phyloP scores from a whole-genome alignment of 2,113 vertebrate genomes.

The Ochotona princeps region DNA sequence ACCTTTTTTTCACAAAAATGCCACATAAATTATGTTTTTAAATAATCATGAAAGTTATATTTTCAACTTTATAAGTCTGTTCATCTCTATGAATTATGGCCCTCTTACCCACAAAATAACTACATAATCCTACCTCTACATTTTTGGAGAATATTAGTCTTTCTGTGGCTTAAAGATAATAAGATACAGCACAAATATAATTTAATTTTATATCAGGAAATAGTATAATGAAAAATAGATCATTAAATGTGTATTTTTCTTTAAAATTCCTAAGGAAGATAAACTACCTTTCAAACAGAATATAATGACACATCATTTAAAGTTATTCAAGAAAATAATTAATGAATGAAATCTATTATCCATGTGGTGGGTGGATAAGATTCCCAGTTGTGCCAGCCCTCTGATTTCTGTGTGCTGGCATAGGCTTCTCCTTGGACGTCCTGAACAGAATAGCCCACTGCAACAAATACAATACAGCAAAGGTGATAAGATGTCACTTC shows the following conservation, averaged over 20 bases:
- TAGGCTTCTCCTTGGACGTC: too few species aligned
- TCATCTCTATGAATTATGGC: neutral
- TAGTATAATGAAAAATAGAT: neutral
- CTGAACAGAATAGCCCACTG: neutral
- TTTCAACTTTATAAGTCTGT: neutral
- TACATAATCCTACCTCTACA: neutral
- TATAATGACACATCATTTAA: neutral
- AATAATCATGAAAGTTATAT: neutral
- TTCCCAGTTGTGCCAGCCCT: accelerated
- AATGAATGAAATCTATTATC: neutral
- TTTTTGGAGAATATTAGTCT: neutral
- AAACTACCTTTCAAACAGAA: conserved; percentile 26
- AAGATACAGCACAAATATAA: neutral
- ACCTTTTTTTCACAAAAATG: neutral
- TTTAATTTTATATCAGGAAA: neutral
- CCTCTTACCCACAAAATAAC: conserved; percentile 1
- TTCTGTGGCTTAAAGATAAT: neutral
- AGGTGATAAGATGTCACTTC: neutral
- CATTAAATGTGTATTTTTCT: neutral
- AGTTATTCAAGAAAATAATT: conserved; percentile 45
- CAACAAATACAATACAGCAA: neutral
- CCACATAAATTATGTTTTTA: neutral
- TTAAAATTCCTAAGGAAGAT: neutral
- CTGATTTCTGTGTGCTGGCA: too few species aligned
- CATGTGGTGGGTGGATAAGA: accelerated